A percentile compares a stretch with the other conserved stretches of the same genome.
phyloP scores from a whole-genome alignment of 2,113 vertebrate genomes.

The Festucalex cinctus region DNA sequence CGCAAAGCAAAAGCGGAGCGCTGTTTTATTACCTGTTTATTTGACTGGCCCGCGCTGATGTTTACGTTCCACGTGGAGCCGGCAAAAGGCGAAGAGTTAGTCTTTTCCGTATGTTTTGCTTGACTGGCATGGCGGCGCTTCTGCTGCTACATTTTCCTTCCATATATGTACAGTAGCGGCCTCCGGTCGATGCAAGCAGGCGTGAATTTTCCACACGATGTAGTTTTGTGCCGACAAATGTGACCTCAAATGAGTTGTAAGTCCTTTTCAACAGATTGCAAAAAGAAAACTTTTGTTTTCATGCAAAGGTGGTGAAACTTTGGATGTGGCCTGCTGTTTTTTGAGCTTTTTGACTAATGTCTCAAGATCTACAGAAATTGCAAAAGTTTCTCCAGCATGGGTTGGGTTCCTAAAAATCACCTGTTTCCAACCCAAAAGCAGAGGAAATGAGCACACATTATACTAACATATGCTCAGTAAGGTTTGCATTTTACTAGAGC shows the following conservation, averaged over 20 bases:
- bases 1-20: constrained; percentile 39
- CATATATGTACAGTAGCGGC: background rate
- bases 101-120: constrained; percentile 11
- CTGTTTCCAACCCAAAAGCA: no score
- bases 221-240: background rate
- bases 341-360: no score
- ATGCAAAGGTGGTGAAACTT: background rate
- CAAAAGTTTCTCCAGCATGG: no score
- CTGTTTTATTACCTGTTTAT: constrained; percentile 51
- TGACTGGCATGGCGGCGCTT: background rate
- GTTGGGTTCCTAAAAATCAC: no score
- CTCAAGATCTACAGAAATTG: no score
- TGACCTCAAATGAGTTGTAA: background rate
- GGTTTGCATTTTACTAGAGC: no score
- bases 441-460: no score
- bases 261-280: background rate
- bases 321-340: no score
- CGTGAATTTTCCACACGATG: background rate
- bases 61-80: constrained; percentile 34
- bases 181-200: background rate
- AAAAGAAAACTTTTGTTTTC: background rate
- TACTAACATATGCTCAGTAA: no score
- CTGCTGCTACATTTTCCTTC: background rate
- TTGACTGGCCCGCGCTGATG: constrained; percentile 30
- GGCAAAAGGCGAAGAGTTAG: constrained; percentile 18